phyloP scores from a whole-genome alignment of 1,140 invertebrate species.

The Nixonia krombeini region DNA sequence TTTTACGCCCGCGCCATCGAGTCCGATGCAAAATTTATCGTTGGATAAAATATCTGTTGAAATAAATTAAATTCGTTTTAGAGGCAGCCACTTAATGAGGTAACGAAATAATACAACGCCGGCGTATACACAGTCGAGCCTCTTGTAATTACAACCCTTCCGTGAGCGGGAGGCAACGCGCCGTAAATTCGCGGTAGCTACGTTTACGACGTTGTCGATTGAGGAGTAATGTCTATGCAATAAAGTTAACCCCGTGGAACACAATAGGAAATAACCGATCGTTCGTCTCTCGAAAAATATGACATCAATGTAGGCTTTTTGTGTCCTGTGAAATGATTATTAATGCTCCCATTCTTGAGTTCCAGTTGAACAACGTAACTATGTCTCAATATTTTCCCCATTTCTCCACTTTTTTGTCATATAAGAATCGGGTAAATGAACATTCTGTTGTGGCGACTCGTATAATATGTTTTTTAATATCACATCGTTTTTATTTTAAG shows the following conservation, averaged over 20 bases:
- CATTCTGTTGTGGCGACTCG: too few species aligned
- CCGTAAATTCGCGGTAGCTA: constrained; percentile 32
- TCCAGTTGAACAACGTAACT: too few species aligned
- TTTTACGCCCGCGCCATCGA: too few species aligned
- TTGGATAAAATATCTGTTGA: constrained; percentile 29
- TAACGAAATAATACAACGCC: constrained; percentile 24
- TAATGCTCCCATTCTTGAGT: too few species aligned
- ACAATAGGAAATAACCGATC: constrained; percentile 12
- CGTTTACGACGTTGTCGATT: constrained; percentile 30
- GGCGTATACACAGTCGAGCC: constrained; percentile 9
- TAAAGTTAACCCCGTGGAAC: constrained; percentile 5
- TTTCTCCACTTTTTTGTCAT: too few species aligned
- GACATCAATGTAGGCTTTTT: background rate
- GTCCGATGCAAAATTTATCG: too few species aligned
- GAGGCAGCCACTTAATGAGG: constrained; percentile 27
- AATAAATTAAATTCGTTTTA: constrained; percentile 32
- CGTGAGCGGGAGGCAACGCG: background rate
- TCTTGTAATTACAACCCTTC: constrained; percentile 18
- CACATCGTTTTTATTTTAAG: too few species aligned
- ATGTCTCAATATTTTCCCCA: too few species aligned
- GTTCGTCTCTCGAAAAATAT: constrained; percentile 8
- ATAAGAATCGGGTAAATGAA: too few species aligned
- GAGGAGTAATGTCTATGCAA: constrained; percentile 22
- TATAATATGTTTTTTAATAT: too few species aligned
- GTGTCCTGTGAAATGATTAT: background rate